Conservation (phyloP, 2,888 invertebrate species). For the Gerris lacustris region DNA sequence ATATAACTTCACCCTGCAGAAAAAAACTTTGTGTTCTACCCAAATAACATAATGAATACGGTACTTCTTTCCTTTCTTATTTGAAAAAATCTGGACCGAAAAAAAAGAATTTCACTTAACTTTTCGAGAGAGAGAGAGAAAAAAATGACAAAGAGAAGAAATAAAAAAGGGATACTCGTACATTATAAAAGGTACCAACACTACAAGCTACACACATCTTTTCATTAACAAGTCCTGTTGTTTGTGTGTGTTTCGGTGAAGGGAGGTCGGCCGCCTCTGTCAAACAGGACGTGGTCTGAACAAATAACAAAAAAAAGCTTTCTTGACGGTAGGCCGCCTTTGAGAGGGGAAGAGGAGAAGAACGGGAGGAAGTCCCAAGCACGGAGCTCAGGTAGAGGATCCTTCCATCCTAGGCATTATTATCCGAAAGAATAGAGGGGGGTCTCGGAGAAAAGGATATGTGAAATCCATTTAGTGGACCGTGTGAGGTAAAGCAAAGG, state of each 20-base stretch:
- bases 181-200: neutral
- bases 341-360: neutral
- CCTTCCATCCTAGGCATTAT: neutral
- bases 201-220: neutral
- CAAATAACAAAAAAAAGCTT: neutral
- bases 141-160: too few species aligned
- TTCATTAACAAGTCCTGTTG: neutral
- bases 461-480: constrained; percentile 5
- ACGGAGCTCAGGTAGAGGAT: neutral
- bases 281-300: neutral
- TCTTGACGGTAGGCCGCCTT: constrained; percentile 5
- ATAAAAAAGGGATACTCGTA: too few species aligned
- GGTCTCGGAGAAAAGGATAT: neutral
- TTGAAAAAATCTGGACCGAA: too few species aligned
- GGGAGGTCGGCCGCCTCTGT: neutral
- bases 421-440: neutral
- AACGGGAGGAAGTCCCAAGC: neutral
- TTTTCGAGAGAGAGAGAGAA: too few species aligned
- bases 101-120: too few species aligned
- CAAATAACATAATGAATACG: too few species aligned
- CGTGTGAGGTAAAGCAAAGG: neutral
- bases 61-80: too few species aligned
- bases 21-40: too few species aligned
- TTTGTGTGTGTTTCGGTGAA: neutral
- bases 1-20: too few species aligned